Conservation (phyloP, 2,797 vertebrate genomes). For the Peromyscus attwateri region DNA sequence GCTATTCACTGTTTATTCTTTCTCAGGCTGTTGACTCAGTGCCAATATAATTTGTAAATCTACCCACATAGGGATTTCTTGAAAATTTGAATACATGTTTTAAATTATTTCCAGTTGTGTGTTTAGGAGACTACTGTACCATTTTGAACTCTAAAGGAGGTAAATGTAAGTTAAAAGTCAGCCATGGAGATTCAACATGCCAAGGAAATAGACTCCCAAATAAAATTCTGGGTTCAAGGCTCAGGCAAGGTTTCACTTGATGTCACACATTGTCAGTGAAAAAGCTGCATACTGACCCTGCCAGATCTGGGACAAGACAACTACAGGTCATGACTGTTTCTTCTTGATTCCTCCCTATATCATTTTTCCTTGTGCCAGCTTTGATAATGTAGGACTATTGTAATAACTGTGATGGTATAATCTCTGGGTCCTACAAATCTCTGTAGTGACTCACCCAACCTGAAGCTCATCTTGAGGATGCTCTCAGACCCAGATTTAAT, state of each 20-base stretch:
- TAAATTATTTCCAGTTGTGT: constrained; percentile 2
- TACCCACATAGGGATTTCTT: not conserved
- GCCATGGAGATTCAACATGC: not conserved
- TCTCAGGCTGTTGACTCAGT: constrained; percentile 12
- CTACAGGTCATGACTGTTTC: not conserved
- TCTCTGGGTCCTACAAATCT: not conserved
- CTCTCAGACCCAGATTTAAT: not conserved
- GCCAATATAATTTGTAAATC: constrained; percentile 22
- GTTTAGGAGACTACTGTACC: not conserved
- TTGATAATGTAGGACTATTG: not conserved
- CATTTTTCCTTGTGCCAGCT: not conserved
- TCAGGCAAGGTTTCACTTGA: not conserved
- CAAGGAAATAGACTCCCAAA: not conserved
- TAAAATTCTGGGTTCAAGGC: not conserved
- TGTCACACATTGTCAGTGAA: not conserved
- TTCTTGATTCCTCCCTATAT: not conserved
- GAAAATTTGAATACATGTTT: constrained; percentile 47
- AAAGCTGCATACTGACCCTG: not conserved
- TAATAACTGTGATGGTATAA: not conserved
- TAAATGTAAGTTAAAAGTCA: not conserved
- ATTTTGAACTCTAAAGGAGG: not conserved
- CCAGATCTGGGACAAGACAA: not conserved
- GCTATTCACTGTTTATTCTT: constrained; percentile 32
- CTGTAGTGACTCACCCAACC: not conserved
- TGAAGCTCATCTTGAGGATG: not conserved